Conservation (phyloP, 2,113 vertebrate species). For the Tilapia sparmanii region DNA sequence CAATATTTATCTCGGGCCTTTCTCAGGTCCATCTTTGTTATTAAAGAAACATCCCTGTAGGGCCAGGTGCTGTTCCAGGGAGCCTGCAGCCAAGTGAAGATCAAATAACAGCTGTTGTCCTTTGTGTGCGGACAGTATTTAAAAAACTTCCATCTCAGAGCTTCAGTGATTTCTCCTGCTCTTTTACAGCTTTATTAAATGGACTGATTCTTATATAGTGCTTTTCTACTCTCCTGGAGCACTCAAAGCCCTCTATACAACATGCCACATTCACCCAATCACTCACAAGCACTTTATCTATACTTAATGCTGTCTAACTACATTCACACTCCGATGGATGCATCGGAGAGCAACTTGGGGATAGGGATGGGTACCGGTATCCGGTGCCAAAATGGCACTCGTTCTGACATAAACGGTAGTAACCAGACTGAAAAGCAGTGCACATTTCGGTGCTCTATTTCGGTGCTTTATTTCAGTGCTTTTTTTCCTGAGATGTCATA, state of each 20-base stretch:
- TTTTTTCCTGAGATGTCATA: accelerated
- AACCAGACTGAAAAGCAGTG: accelerated
- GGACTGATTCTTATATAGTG: background rate
- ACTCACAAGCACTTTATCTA: no score
- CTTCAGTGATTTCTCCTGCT: background rate
- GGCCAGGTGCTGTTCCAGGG: background rate
- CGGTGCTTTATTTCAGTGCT: no score
- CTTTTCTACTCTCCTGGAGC: no score
- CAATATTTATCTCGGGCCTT: background rate
- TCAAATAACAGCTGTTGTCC: background rate
- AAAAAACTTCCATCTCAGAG: background rate
- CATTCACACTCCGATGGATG: no score
- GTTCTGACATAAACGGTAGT: no score
- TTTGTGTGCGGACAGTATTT: background rate
- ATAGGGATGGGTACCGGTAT: no score
- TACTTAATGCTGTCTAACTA: no score
- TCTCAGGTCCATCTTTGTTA: background rate
- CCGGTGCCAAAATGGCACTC: no score
- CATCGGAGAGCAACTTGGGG: no score
- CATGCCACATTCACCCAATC: no score
- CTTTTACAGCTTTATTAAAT: background rate
- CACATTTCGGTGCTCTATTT: no score
- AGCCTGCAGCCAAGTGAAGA: background rate
- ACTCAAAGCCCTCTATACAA: no score
- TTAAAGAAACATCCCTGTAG: background rate